Evolutionary conservation across 2,113 vertebrate genomes (phyloP).

Genomic region (Leucoraja erinaceus): DNA sequence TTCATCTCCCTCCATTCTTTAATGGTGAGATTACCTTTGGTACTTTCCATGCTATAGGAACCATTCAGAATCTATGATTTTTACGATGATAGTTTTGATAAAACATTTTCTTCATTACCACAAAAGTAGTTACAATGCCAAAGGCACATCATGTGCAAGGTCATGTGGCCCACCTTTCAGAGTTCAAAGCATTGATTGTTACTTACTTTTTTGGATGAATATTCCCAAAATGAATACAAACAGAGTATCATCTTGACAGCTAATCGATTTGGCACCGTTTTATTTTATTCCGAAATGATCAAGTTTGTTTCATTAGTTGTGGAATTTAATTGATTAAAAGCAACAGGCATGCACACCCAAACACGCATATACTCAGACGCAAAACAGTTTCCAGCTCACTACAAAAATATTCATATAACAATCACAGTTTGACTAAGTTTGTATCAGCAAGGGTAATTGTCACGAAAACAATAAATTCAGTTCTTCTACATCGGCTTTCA

Average conservation of each 20-base stretch:
- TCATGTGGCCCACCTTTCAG: background rate
- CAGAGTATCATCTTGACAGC: background rate
- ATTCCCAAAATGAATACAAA: background rate
- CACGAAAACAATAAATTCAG: background rate
- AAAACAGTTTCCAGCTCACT: background rate
- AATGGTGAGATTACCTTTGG: too few relatives aligned
- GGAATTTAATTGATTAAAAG: background rate
- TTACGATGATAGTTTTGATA: too few relatives aligned
- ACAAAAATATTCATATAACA: background rate
- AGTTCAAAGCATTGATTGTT: background rate
- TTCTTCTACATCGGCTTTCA: background rate
- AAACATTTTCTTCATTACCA: background rate
- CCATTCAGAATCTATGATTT: too few relatives aligned
- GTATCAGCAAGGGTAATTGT: background rate
- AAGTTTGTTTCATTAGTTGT: background rate
- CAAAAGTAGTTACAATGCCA: background rate
- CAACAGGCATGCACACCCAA: background rate
- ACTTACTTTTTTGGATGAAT: background rate
- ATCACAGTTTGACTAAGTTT: background rate
- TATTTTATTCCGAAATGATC: background rate
- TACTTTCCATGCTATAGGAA: too few relatives aligned
- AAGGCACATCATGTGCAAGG: background rate
- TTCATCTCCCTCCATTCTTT: too few relatives aligned
- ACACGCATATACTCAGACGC: background rate
- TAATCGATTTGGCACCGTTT: background rate